Evolutionary conservation across 2,888 invertebrate genomes (phyloP).

Genomic region (Pachycephus smyrnensis): DNA sequence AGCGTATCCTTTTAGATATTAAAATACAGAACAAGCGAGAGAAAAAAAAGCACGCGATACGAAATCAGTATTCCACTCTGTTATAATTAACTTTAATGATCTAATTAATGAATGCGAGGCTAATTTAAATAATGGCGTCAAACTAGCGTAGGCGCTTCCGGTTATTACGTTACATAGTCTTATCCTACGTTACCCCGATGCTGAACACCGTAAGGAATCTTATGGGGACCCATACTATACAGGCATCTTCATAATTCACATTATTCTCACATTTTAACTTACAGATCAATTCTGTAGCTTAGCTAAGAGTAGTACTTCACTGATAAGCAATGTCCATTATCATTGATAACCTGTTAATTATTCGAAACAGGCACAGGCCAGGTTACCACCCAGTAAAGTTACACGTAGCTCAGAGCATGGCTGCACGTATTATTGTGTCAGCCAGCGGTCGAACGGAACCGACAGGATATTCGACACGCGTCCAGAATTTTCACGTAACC

Average conservation of each 20-base stretch:
- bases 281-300: not conserved
- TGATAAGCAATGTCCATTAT: not conserved
- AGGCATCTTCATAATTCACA: not conserved
- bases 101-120: constrained; percentile 62
- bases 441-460: constrained; percentile 50
- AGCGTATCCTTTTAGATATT: not conserved
- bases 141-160: constrained; percentile 58
- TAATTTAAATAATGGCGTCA: constrained; percentile 64
- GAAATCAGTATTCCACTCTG: constrained; percentile 33
- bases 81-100: constrained; percentile 64
- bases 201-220: not conserved
- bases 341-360: constrained; percentile 41
- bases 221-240: not conserved
- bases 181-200: not conserved
- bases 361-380: constrained; percentile 42
- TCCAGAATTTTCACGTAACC: constrained; percentile 54
- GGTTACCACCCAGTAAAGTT: not conserved
- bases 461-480: constrained; percentile 59
- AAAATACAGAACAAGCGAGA: not conserved
- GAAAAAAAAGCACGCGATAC: constrained; percentile 36
- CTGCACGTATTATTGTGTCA: constrained; percentile 61
- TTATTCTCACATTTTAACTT: not conserved
- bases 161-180: constrained; percentile 49
- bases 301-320: not conserved
- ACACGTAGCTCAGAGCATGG: constrained; percentile 33